Percentiles rank a stretch among this genome's conserved stretches.
These are phyloP conservation scores for Sericinus montela DNA, from an alignment of 2,888 invertebrate species.

Conservation along the genomic window DNA sequence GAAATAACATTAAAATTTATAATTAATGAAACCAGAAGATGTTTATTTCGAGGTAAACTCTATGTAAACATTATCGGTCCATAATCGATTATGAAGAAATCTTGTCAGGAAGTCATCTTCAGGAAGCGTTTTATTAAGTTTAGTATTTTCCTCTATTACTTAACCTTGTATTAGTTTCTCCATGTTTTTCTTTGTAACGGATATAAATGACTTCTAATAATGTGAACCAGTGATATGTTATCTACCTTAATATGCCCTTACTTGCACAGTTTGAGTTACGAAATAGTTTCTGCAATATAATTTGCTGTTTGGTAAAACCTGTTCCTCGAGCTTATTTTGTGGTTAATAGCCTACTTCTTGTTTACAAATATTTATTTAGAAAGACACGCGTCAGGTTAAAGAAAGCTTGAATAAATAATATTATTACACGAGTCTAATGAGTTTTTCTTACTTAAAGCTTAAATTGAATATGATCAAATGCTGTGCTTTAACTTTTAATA, in stretches of 20 bases:
- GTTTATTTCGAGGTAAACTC: not conserved
- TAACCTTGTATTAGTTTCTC: not conserved
- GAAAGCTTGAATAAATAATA: no score
- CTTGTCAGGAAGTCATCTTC: not conserved
- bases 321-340: not conserved
- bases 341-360: not conserved
- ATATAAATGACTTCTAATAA: not conserved
- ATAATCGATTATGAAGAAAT: not conserved
- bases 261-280: slow-evolving; percentile 3
- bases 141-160: slow-evolving; percentile 1
- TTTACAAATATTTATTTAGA: no score
- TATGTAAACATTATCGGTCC: not conserved
- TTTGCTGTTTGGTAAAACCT: slow-evolving; percentile 1
- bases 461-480: no score
- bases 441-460: no score
- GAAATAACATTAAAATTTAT: no score
- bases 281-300: slow-evolving; percentile 9
- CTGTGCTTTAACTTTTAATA: no score
- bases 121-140: slow-evolving; percentile 2
- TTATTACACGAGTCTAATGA: no score
- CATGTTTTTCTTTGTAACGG: not conserved
- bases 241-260: no score
- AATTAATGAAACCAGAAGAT: no score
- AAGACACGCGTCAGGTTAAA: no score
- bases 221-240: not conserved